phyloP scores from a whole-genome alignment of 2,797 vertebrate genomes.

The Podarcis lilfordi region DNA sequence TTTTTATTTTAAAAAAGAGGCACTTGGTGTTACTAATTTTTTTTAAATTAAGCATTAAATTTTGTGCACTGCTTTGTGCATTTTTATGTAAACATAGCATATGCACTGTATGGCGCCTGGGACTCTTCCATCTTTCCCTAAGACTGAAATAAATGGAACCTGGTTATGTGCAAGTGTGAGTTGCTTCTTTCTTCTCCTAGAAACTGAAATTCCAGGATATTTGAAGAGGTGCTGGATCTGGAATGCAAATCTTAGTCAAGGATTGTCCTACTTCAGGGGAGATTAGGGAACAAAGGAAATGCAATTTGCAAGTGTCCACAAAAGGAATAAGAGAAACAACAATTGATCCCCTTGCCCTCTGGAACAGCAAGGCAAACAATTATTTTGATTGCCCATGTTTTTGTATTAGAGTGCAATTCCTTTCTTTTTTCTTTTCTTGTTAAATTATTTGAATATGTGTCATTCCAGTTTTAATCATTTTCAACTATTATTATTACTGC shows the following conservation, averaged over 20 bases:
- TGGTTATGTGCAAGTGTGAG: neutral
- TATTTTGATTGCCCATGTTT: slow-evolving; percentile 18
- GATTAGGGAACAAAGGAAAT: neutral
- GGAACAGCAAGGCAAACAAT: slow-evolving; percentile 6
- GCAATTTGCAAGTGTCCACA: slow-evolving; percentile 14
- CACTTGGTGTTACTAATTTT: too few relatives aligned
- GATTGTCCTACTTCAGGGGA: slow-evolving; percentile 1
- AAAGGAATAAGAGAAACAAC: neutral
- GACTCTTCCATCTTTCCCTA: neutral
- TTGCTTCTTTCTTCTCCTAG: neutral
- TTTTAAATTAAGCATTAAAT: neutral
- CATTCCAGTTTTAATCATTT: neutral
- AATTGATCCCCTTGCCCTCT: neutral
- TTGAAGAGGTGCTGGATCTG: neutral
- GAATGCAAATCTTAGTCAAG: neutral
- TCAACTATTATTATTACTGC: neutral
- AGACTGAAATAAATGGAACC: neutral
- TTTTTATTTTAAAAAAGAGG: neutral
- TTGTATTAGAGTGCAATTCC: neutral
- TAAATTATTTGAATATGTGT: slow-evolving; percentile 4
- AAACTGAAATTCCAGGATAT: slow-evolving; percentile 1
- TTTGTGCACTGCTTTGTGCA: neutral
- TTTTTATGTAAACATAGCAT: too few relatives aligned
- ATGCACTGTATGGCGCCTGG: neutral
- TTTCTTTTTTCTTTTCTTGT: neutral